phyloP scores from a whole-genome alignment of 2,888 invertebrate genomes.

The Spilarctia lutea region DNA sequence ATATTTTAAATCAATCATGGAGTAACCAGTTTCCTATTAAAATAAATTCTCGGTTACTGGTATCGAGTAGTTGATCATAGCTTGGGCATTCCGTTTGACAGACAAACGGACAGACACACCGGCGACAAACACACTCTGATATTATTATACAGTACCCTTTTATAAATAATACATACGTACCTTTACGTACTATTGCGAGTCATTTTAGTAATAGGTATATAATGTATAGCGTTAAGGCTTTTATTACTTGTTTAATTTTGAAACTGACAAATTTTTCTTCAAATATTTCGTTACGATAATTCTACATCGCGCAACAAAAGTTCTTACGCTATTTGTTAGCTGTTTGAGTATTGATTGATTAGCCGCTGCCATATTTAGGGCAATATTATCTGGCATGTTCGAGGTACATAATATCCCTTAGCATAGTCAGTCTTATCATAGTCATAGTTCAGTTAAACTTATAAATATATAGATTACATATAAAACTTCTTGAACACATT shows the following conservation, averaged over 20 bases:
- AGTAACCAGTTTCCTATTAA: slow-evolving; percentile 18
- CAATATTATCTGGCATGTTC: neutral
- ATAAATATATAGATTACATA: neutral
- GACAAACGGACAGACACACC: slow-evolving; percentile 2
- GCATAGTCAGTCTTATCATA: too few species aligned
- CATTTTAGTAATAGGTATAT: neutral
- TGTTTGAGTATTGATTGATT: too few species aligned
- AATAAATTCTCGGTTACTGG: slow-evolving; percentile 7
- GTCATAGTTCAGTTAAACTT: neutral
- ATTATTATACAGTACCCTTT: neutral
- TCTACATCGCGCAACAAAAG: neutral
- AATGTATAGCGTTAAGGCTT: neutral
- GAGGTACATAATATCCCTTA: neutral
- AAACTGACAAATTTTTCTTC: neutral
- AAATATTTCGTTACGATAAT: neutral
- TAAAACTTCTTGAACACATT: too few species aligned
- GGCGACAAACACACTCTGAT: neutral
- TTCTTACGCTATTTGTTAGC: neutral
- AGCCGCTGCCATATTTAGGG: too few species aligned
- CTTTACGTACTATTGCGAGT: too few species aligned
- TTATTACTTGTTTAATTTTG: neutral
- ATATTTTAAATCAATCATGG: neutral
- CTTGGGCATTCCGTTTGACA: neutral
- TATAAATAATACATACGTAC: neutral
- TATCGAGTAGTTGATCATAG: slow-evolving; percentile 6